Conservation (phyloP, 2,113 vertebrate genomes). For the Bucco capensis region DNA sequence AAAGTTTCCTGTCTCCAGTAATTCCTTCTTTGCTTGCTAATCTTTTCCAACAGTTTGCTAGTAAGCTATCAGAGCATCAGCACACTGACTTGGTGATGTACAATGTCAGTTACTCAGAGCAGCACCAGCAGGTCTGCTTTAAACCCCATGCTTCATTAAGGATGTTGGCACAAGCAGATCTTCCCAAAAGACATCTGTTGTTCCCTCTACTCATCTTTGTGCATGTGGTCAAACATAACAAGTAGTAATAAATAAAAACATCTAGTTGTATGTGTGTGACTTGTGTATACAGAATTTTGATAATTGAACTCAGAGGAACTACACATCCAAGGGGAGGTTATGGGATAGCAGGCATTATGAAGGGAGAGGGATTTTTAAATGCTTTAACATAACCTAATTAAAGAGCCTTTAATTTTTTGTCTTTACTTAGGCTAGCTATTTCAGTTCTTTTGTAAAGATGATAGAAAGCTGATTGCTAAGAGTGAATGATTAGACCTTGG, state of each 20-base stretch:
- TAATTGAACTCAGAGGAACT: neutral
- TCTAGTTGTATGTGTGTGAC: neutral
- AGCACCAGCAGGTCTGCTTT: neutral
- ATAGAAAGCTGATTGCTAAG: neutral
- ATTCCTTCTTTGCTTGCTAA: neutral
- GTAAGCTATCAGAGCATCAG: neutral
- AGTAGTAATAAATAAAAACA: neutral
- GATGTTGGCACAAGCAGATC: neutral
- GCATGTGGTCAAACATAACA: neutral
- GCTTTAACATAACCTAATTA: neutral
- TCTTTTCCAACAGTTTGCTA: neutral
- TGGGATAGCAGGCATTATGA: neutral
- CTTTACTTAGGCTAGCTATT: neutral
- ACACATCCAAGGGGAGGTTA: neutral
- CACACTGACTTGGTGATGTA: neutral
- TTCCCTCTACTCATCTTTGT: neutral
- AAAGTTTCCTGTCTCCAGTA: neutral
- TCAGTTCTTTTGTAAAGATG: neutral
- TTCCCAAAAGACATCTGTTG: neutral
- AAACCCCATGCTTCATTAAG: neutral
- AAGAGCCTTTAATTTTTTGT: neutral
- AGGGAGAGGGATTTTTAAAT: neutral
- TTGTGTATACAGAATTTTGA: neutral
- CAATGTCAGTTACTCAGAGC: neutral
- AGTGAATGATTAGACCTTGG: neutral